Percentiles rank a stretch among this genome's conserved stretches.
Conservation (phyloP, 2,797 vertebrate genomes). For the Tenualosa ilisha region DNA sequence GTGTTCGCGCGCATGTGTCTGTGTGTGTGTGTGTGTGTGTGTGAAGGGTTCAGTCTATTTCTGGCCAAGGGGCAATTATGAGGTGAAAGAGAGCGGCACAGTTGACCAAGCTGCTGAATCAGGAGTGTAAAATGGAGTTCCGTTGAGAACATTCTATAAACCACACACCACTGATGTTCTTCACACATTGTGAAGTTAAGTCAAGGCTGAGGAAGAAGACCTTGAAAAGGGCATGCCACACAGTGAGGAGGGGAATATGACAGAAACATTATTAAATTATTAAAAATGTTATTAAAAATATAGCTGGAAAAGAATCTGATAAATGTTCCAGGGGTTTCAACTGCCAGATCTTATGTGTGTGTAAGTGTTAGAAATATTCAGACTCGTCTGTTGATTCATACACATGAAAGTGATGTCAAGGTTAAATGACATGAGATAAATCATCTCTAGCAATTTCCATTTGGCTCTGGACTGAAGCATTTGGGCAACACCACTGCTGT, state of each 20-base stretch:
- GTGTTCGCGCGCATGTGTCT: neutral
- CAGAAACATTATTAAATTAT: neutral
- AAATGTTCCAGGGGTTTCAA: neutral
- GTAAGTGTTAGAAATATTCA: neutral
- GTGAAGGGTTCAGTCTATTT: neutral
- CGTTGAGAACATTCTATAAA: neutral
- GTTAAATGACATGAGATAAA: too few relatives aligned
- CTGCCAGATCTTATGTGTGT: neutral
- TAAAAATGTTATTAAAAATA: neutral
- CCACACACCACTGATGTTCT: neutral
- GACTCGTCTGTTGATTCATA: neutral
- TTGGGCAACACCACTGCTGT: neutral
- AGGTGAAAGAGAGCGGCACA: neutral
- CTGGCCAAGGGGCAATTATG: neutral
- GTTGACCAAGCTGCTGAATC: neutral
- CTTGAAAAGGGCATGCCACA: neutral
- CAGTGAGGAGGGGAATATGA: neutral
- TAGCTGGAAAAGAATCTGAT: neutral
- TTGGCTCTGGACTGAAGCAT: neutral
- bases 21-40: conserved; percentile 12
- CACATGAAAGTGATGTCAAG: neutral
- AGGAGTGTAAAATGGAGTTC: neutral
- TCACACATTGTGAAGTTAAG: neutral
- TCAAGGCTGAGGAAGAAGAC: neutral
- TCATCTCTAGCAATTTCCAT: neutral